Conservation (phyloP, 2,113 vertebrate species). For the Neodon shergylaensis region DNA sequence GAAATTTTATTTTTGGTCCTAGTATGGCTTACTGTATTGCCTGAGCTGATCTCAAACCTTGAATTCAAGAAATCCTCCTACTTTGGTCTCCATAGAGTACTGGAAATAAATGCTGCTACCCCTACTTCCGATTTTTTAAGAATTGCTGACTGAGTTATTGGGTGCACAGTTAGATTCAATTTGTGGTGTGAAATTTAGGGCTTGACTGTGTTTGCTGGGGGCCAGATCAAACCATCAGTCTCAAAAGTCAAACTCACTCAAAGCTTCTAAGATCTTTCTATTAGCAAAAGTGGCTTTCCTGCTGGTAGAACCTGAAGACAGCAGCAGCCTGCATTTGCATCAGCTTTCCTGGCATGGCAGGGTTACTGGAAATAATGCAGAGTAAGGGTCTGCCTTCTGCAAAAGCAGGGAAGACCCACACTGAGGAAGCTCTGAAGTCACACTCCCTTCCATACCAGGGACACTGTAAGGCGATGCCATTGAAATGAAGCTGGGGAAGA, state of each 20-base stretch:
- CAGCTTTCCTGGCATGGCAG: background rate
- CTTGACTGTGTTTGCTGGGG: background rate
- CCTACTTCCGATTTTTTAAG: background rate
- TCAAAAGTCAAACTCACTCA: conserved; percentile 21
- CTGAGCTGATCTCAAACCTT: background rate
- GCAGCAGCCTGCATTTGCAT: background rate
- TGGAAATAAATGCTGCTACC: background rate
- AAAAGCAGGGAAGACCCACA: background rate
- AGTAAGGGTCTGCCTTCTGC: background rate
- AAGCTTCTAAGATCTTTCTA: background rate
- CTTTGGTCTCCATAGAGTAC: background rate
- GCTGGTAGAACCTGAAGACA: background rate
- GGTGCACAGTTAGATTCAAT: background rate
- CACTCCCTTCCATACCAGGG: background rate
- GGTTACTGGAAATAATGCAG: background rate
- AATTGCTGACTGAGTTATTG: background rate
- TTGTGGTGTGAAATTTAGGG: background rate
- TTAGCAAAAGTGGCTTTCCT: background rate
- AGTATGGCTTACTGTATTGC: background rate
- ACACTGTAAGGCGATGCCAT: background rate
- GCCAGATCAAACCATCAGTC: background rate
- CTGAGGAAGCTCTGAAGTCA: background rate
- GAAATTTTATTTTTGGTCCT: background rate
- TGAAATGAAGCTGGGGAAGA: background rate
- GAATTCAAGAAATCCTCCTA: background rate